Conservation (phyloP, 1,140 invertebrate species). For the Drosophila micromelanica region DNA sequence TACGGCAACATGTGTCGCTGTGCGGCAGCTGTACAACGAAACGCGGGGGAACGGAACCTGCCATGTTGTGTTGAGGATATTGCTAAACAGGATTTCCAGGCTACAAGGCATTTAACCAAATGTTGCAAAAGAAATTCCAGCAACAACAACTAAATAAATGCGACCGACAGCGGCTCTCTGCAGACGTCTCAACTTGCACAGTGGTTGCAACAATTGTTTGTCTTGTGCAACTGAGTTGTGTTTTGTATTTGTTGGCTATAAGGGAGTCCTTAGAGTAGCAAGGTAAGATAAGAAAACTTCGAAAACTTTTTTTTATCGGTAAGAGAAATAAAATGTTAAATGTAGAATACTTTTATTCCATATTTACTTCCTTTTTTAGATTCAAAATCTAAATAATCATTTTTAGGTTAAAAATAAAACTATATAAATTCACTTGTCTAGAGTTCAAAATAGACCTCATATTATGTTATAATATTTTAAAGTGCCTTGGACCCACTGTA, state of each 20-base stretch:
- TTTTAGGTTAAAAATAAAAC: too few relatives aligned
- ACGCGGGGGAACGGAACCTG: constrained; percentile 14
- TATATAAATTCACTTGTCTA: too few relatives aligned
- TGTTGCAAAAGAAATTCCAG: constrained; percentile 56
- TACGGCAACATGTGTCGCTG: constrained; percentile 19
- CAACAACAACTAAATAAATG: constrained; percentile 53
- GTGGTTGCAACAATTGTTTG: constrained; percentile 18
- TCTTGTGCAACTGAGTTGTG: too few relatives aligned
- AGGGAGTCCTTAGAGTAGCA: too few relatives aligned
- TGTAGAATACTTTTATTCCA: not conserved
- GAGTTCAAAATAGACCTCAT: too few relatives aligned
- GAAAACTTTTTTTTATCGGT: too few relatives aligned
- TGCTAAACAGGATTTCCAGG: constrained; percentile 78
- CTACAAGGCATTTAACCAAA: constrained; percentile 69
- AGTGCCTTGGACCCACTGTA: constrained; percentile 24
- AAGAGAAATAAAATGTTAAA: too few relatives aligned
- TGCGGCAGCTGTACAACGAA: not conserved
- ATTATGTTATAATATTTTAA: not conserved
- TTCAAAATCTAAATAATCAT: too few relatives aligned
- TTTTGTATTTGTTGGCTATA: too few relatives aligned
- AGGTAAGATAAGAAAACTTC: too few relatives aligned
- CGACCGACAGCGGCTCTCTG: constrained; percentile 23
- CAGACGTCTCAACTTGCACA: constrained; percentile 39
- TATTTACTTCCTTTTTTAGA: not conserved
- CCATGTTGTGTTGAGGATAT: constrained; percentile 60